Base-by-base conservation (phyloP, 2,113 vertebrate species). In the Eptatretus burgeri region DNA sequence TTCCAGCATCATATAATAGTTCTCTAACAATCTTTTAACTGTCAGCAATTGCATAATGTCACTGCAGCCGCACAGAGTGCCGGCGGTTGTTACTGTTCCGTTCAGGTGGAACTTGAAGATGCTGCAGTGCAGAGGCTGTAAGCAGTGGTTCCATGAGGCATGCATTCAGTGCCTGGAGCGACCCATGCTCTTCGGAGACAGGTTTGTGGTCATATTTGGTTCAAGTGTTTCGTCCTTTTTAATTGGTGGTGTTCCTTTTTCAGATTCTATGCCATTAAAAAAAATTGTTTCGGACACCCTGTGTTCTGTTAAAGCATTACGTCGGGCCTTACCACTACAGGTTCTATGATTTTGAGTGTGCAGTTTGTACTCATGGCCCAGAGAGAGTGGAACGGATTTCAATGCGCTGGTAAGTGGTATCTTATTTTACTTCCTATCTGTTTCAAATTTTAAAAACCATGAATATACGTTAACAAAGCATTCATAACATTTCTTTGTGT, bases 81-180 rank as follows among this genome's bases (percentile, higher is more conserved):
- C 20, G 56, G 53, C 8, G 53, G 7, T 51, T 49, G 65, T 63
- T 63, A 52, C 69, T 62, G 68, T 56, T 52, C 53, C 52, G 52
- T 17, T 50, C 68, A 94, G 88, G 69, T 96, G 89, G 87, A 93
- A 93, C 72, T 78, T 96, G 71, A 83, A 89, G 78, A 96, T 96
- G 89, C 74, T 96, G 70, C 89, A 96, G 71, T 96, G 89, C 64
- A 80, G 76, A 70, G 73, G 74, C 51, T 96, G 89, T 71, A 75
- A 78, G 63, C 89, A 96, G 74, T 96, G 89, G 88, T 96, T 96
- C 71, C 89, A 96, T 0, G 88, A 96, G 66, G 86, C 89, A n/a
- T 96, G 89, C 50, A 85, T 81, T 1, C 89, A 96, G 75, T 85
- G 84, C 73, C 79, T 94, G 66, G 86, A 77, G 1, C 82, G 87